These are phyloP conservation scores for Anguilla obscura DNA, from an alignment of 2,797 vertebrate species.

Conservation along the genomic window DNA sequence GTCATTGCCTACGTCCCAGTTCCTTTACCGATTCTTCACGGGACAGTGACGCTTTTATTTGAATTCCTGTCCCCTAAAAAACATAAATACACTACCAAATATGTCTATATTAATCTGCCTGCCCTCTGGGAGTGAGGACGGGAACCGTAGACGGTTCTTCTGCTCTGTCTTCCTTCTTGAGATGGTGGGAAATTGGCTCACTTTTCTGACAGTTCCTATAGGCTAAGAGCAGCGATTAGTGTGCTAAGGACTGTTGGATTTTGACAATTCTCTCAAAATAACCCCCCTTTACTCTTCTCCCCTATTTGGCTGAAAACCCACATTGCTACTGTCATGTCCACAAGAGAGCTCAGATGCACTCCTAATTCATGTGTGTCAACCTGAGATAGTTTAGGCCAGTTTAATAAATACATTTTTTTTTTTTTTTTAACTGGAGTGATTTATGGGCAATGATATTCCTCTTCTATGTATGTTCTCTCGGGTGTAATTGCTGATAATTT, in stretches of 20 bases:
- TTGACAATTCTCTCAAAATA: background rate
- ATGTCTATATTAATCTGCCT: background rate
- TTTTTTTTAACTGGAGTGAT: background rate
- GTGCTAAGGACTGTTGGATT: background rate
- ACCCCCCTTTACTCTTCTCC: background rate
- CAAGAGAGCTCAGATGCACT: background rate
- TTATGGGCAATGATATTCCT: slow-evolving; percentile 17
- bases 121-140: background rate
- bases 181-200: background rate
- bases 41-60: background rate
- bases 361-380: background rate
- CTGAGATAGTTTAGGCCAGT: background rate
- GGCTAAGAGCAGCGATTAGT: background rate
- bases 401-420: background rate
- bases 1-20: background rate
- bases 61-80: background rate
- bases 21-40: background rate
- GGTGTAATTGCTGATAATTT: background rate
- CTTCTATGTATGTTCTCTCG: background rate
- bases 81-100: background rate
- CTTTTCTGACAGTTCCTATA: background rate
- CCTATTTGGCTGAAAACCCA: background rate
- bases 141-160: background rate
- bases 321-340: background rate
- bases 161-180: background rate